phyloP scores from a whole-genome alignment of 92 coral and sea anemone genomes.

The Porites cylindrica region DNA sequence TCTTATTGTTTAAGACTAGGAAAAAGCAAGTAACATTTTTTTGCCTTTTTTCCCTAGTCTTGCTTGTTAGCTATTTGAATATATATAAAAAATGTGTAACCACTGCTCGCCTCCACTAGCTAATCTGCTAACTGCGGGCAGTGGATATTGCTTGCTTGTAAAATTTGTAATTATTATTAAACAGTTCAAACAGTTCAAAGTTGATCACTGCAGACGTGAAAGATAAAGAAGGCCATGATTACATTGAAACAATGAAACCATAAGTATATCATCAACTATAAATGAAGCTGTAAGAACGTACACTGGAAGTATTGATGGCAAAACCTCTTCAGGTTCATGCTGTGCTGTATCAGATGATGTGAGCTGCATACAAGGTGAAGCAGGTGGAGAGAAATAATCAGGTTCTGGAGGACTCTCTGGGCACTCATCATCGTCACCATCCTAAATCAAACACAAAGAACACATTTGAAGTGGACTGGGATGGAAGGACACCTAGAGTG shows the following conservation, averaged over 20 bases:
- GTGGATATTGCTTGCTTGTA: too few species aligned
- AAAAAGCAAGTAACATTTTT: too few species aligned
- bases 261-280: neutral
- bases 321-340: neutral
- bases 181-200: too few species aligned
- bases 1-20: too few species aligned
- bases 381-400: conserved; percentile 57
- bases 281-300: neutral
- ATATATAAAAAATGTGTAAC: too few species aligned
- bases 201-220: too few species aligned
- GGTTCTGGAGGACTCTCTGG: conserved; percentile 35
- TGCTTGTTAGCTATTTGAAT: too few species aligned
- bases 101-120: too few species aligned
- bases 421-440: conserved; percentile 15
- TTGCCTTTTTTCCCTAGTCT: too few species aligned
- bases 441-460: neutral
- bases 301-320: neutral
- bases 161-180: neutral
- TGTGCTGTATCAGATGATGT: neutral
- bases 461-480: too few species aligned
- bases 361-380: conserved; percentile 25
- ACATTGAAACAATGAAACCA: neutral
- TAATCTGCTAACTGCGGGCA: too few species aligned
- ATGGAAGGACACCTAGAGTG: too few species aligned
- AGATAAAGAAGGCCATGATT: neutral